Percentiles rank a stretch among this genome's conserved stretches.
phyloP scores from a whole-genome alignment of 2,888 invertebrate genomes.

The Tuberolachnus salignus region DNA sequence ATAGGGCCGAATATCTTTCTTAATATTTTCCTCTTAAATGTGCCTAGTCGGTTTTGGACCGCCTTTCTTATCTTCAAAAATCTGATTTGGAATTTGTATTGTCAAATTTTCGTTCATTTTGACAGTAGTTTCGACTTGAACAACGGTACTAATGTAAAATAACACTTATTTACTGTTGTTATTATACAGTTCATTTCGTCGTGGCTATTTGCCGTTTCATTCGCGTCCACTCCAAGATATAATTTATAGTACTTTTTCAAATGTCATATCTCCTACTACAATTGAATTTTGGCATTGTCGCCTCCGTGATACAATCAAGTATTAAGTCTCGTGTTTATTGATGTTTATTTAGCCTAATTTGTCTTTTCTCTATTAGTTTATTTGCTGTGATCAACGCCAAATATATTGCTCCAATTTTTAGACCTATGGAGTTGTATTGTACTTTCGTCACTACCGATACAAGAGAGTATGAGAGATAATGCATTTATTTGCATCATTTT shows the following conservation, averaged over 20 bases:
- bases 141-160: neutral
- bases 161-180: neutral
- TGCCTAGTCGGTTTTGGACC: neutral
- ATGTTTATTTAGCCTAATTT: too few relatives aligned
- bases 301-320: neutral
- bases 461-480: too few relatives aligned
- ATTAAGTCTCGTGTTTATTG: neutral
- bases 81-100: neutral
- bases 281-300: neutral
- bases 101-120: neutral
- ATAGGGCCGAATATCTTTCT: neutral
- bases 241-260: neutral
- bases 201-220: neutral
- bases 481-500: too few relatives aligned
- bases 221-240: neutral
- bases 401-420: too few relatives aligned
- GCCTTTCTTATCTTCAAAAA: neutral
- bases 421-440: too few relatives aligned
- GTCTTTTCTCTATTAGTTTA: too few relatives aligned
- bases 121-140: neutral
- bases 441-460: too few relatives aligned
- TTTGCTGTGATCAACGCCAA: too few relatives aligned
- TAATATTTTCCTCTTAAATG: neutral
- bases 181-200: neutral
- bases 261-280: neutral